phyloP scores from a whole-genome alignment of 2,797 vertebrate genomes.

The Sebastes wilsoni region DNA sequence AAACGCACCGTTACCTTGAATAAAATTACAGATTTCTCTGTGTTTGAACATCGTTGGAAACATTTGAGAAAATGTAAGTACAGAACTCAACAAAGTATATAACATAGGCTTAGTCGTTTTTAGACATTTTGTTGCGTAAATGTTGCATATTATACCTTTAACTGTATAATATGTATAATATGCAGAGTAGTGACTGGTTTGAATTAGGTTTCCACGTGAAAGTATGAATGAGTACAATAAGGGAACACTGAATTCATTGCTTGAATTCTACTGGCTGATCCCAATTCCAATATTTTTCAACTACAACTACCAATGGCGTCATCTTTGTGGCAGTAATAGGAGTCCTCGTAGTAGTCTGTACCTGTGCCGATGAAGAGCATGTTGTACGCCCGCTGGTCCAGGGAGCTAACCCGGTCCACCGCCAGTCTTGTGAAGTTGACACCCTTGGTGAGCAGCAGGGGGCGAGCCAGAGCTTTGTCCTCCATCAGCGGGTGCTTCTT shows the following conservation, averaged over 20 bases:
- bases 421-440: constrained; percentile 93
- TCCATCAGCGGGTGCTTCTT: constrained; percentile 98
- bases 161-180: no score
- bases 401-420: constrained; percentile 85
- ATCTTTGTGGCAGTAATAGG: neutral
- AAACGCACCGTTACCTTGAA: neutral
- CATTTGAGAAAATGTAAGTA: neutral
- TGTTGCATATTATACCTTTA: neutral
- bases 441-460: constrained; percentile 91
- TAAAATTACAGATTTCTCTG: neutral
- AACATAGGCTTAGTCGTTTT: neutral
- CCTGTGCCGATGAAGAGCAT: constrained; percentile 97
- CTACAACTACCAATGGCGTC: neutral
- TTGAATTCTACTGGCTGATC: neutral
- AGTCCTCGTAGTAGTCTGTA: constrained; percentile 40
- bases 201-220: no score
- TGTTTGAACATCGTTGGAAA: neutral
- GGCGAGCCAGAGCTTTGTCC: constrained; percentile 86
- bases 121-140: neutral
- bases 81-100: neutral
- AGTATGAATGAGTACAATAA: neutral
- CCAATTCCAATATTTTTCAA: neutral
- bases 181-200: no score
- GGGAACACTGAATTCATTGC: neutral
- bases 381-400: constrained; percentile 87